Base-by-base conservation (phyloP, 2,797 vertebrate species). In the Chelon auratus region DNA sequence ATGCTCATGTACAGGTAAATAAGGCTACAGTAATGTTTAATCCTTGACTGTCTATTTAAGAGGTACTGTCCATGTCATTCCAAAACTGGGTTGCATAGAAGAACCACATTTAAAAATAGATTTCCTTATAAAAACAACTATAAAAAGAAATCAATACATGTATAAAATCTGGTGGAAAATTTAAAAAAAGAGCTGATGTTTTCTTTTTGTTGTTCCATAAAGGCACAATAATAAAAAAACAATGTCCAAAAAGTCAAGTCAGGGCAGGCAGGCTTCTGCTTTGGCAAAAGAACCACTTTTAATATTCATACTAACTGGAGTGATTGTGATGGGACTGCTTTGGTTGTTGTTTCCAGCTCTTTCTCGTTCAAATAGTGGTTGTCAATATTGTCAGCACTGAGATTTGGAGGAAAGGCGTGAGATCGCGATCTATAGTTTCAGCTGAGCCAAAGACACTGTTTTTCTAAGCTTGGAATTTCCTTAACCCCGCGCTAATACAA, bases 71-170 rank as follows among this genome's bases (percentile, higher is more conserved):
- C 69, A 77, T 66, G 75, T 72, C 26, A 58, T 55, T 57, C 62
- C 80, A 84, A 55, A 84, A 73, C 62, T 77, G 84, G 74, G 82
- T 92, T 94, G 93, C 93, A 94, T 94, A 93, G 91, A 91, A 62
- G 81, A 91, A 90, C 88, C 71, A 60, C 0, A 5, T 83, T 89
- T 80, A 78, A 91, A 90, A 93, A 90, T 91, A 93, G 82, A 89
- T 81, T 89, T 92, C 81, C 58, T 79, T 92, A 91, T 71, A 85
- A 93, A 91, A 53, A 87, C 52, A 88, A 86, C 73, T 87, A 87
- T 56, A 77, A 87, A 91, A 92, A 87, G 47, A 83, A 89, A 80
- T 75, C 66, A 70, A 42, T 65, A 80, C 71, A 76, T 82, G 82
- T 88, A 92, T 81, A 93, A 93, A 93, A 91, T 81, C 84, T 81